Evolutionary conservation across 2,797 vertebrate species (phyloP).

Genomic region (Sphaeramia orbicularis): DNA sequence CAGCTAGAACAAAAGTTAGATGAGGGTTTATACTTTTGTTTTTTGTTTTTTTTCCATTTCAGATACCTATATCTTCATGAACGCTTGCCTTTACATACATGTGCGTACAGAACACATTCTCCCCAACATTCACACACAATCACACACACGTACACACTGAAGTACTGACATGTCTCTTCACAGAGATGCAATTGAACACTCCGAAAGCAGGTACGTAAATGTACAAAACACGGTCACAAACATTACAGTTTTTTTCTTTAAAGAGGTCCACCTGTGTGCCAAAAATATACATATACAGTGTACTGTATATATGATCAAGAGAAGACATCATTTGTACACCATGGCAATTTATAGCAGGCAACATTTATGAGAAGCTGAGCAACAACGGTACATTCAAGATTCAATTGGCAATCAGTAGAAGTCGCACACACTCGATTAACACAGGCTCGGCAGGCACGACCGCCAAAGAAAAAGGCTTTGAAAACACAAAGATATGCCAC

Average conservation of each 20-base stretch:
- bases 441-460: conserved; percentile 52
- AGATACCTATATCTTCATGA: conserved; percentile 58
- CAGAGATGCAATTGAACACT: conserved; percentile 17
- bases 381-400: conserved; percentile 84
- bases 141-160: conserved; percentile 14
- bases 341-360: conserved; percentile 81
- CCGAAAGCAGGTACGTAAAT: conserved; percentile 66
- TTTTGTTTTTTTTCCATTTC: conserved; percentile 61
- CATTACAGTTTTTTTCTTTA: conserved; percentile 67
- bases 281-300: conserved; percentile 77
- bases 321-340: conserved; percentile 82
- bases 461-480: conserved; percentile 47
- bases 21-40: conserved; percentile 50
- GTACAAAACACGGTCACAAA: conserved; percentile 79
- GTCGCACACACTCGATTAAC: conserved; percentile 52
- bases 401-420: conserved; percentile 64
- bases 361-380: conserved; percentile 81
- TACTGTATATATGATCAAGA: conserved; percentile 66
- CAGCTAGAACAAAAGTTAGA: conserved; percentile 55
- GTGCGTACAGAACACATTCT: conserved; percentile 59
- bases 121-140: conserved; percentile 34
- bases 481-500: conserved; percentile 46
- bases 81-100: conserved; percentile 60
- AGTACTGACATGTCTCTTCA: conserved; percentile 37
- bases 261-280: conserved; percentile 75